Evolutionary conservation across 2,113 vertebrate species (phyloP), one percentile per base, ranked within the genome.

Genomic region (Petromus typicus): DNA sequence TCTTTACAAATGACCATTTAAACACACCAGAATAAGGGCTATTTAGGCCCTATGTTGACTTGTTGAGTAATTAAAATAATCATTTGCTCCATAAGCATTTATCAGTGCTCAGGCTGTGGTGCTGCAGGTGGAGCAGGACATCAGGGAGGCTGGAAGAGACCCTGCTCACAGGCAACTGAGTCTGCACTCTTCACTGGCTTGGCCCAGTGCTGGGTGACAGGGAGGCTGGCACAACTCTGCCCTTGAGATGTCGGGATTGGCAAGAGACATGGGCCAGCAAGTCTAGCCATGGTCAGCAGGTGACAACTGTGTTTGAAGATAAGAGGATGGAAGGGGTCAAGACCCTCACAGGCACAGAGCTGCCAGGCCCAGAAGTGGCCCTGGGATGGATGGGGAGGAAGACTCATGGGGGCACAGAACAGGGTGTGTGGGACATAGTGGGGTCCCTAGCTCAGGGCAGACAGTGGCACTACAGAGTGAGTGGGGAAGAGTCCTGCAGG

Each of bases 1-100:
- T 97, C 96, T 97, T 96, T 97, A 97, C 93, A 96, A 96, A 93
- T 94, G 95, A 97, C 97, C 91, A 79, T 89, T 95, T 97, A 97
- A 97, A 95, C 96, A 93, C 45, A 64, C 91, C 75, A 91, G 95
- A 96, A 91, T 89, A 91, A 89, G 64, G 91, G 89, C 91, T 96
- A 89, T 95, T 91, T 97, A 94, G 94, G 96, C 66, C 86, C 97
- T 94, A 89, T 78, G 94, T 96, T 96, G 97, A 94, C 54, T 97
- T 91, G 48, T 20, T 61, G 93, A 95, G 94, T 97, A 97, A 97
- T 97, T 96, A 97, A 97, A 97, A 97, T 96, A 97, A 96, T 97
- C 97, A 94, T 96, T 96, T 97, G 95, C 95, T 97, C 94, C 91
- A 87, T 95, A 84, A 96, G 75, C 79, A 81, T 85, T 94, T 96